phyloP scores from a whole-genome alignment of 2,797 vertebrate species.

The Mycteria americana region DNA sequence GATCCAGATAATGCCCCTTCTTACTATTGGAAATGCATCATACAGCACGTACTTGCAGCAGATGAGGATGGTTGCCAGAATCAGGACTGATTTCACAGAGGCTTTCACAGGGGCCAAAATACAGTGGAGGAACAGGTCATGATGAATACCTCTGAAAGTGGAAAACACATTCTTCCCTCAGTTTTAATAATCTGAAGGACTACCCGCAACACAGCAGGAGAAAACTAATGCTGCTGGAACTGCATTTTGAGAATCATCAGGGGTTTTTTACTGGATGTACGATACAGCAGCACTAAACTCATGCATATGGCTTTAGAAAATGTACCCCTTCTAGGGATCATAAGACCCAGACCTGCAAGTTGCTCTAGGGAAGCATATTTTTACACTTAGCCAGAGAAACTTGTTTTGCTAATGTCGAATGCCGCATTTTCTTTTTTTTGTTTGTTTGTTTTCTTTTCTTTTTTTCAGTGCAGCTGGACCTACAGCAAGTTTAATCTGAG shows the following conservation, averaged over 20 bases:
- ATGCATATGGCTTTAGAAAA: not conserved
- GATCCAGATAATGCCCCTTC: not conserved
- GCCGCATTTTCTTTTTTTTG: rapidly evolving
- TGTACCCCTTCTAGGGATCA: not conserved
- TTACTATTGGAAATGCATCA: not conserved
- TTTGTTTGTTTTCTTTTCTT: rapidly evolving
- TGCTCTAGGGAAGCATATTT: not conserved
- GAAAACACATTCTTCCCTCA: not conserved
- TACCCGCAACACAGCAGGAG: not conserved
- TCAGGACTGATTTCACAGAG: not conserved
- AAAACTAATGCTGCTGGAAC: not conserved
- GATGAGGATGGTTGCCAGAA: not conserved
- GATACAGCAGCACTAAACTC: not conserved
- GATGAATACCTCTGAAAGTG: not conserved
- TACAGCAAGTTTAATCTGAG: not conserved
- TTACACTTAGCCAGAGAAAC: not conserved
- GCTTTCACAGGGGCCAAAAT: not conserved
- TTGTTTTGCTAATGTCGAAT: not conserved
- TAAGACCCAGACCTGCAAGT: not conserved
- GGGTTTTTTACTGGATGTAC: not conserved
- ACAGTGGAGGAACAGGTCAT: not conserved
- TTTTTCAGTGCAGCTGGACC: not conserved
- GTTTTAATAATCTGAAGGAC: not conserved
- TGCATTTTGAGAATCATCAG: not conserved
- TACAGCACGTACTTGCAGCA: not conserved